phyloP scores from a whole-genome alignment of 2,888 invertebrate genomes.

The Baronia brevicornis region DNA sequence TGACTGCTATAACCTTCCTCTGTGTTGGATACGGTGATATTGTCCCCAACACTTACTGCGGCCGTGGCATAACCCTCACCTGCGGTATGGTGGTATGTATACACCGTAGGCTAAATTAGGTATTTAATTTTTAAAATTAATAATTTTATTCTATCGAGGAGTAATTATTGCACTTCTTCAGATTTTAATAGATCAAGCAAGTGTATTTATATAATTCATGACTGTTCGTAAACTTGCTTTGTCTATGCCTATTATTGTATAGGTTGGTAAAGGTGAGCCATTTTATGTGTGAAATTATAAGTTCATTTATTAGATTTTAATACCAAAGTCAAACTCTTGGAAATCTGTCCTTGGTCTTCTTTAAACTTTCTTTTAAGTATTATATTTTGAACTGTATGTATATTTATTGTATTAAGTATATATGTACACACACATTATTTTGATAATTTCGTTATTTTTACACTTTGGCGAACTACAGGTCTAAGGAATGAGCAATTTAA shows the following conservation, averaged over 20 bases:
- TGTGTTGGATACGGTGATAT: slow-evolving; percentile 99
- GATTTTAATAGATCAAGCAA: slow-evolving; percentile 55
- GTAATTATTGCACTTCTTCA: no score
- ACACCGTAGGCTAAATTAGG: slow-evolving; percentile 50
- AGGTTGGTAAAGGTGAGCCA: slow-evolving; percentile 73
- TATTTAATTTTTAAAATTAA: slow-evolving; percentile 36
- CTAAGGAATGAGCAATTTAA: slow-evolving; percentile 54
- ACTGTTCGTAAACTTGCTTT: not conserved
- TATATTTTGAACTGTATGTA: no score
- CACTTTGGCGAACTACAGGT: slow-evolving; percentile 30
- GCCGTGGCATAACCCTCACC: slow-evolving; percentile 97
- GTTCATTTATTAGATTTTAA: slow-evolving; percentile 41
- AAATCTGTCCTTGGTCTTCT: slow-evolving; percentile 31
- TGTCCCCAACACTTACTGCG: slow-evolving; percentile 99
- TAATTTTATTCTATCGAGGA: no score
- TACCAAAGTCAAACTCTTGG: slow-evolving; percentile 75
- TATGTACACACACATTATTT: slow-evolving; percentile 18
- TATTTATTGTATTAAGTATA: not conserved
- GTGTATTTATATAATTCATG: slow-evolving; percentile 17
- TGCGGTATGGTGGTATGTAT: slow-evolving; percentile 99
- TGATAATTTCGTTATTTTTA: slow-evolving; percentile 8
- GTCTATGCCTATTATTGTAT: slow-evolving; percentile 22
- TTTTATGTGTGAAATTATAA: slow-evolving; percentile 60
- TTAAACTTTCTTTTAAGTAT: slow-evolving; percentile 38
- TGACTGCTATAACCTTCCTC: slow-evolving; percentile 99